Evolutionary conservation across 1,140 invertebrate species (phyloP), one percentile per base, ranked within the genome.

Genomic region (Ephestia elutella): DNA sequence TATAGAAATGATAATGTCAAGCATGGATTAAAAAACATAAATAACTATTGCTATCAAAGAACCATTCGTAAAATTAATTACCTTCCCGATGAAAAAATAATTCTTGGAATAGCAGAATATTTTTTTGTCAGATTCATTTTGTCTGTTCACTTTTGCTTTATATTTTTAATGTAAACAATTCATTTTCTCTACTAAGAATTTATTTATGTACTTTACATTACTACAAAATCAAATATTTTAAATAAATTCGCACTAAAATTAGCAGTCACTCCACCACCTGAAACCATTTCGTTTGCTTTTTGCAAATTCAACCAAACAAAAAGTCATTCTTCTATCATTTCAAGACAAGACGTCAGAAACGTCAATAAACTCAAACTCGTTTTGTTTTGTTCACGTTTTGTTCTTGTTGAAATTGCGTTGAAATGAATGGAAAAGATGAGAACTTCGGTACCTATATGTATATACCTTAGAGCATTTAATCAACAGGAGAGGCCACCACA

Each of bases 81-180:
- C 70, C 59, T 58, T 32, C 48, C 60, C 57, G 50, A 57, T 55
- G 49, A 17, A 63, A 66, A 68, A 38, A 68, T 18, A 48, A 67
- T 30, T 65, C 59, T 72, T 30, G 49, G 32, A 32, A 35, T 49
- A 35, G 60, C 11, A 20, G 55, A 44, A 53, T 17, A 49, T 57
- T 28, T 60, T 59, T 59, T 66, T 15, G 60, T 20, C 19, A 73
- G 32, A 68, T 65, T 51, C 71, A 73, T 73, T 66, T 51, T 68
- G 35, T 25, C n/a, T 15, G 9, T 13, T 25, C 5, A 17, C 5
- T 44, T 15, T n/a, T 10, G 7, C n/a, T 44, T 4, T 44, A 35
- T 50, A 25, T 53, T 50, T 50, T 20, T 50, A 20, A 50, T 21
- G 4, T 50, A 50, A 50, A 53, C 10, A 53, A 28, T 25, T 25